Evolutionary conservation across 2,113 vertebrate species (phyloP), one percentile per base, ranked within the genome.

Genomic region (Rousettus leschenaultii): DNA sequence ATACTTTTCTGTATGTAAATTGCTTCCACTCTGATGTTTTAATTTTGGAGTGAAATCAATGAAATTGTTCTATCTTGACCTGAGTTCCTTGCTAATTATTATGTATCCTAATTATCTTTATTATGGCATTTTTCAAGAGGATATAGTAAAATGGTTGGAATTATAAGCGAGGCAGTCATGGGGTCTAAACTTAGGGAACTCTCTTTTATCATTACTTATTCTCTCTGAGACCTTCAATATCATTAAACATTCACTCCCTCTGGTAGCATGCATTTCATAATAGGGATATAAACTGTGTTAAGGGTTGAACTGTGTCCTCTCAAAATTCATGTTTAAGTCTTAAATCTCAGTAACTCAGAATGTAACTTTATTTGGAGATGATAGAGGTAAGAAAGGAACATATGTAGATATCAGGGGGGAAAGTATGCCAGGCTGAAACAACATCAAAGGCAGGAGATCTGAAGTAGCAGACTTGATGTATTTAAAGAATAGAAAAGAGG

Each of bases 1-100:
- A 30, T 94, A 94, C 59, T 92, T 95, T 94, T 87, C 68, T 78
- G n/a, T 78, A 78, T 92, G 24, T 82, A 86, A 97, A 95, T 86
- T 95, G 33, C 30, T 70, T 96, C 19, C 38, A 96, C 13, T 53
- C n/a, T 78, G 80, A 86, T 43, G 26, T 87, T 82, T 95, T 97
- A 92, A 96, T 97, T 91, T 82, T 74, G 30, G 68, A 71, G 10
- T 87, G 22, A 94, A 94, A 92, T 90, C 79, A 75, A 75, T 86
- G 61, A 97, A 96, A 94, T 40, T 88, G 21, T 85, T 57, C 35
- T 66, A 55, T 95, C 59, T 95, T 94, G 80, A 95, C 77, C 77
- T 70, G 21, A 93, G 73, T 63, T 80, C 15, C n/a, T 77, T 92
- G 30, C 28, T 96, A 82, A 94, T 96, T 94, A 80, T 93, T 55